Percentiles rank a stretch among this genome's conserved stretches.
These are phyloP conservation scores for Archaeoteleia sp. DNA, from an alignment of 2,888 invertebrate species.

Conservation along the genomic window DNA sequence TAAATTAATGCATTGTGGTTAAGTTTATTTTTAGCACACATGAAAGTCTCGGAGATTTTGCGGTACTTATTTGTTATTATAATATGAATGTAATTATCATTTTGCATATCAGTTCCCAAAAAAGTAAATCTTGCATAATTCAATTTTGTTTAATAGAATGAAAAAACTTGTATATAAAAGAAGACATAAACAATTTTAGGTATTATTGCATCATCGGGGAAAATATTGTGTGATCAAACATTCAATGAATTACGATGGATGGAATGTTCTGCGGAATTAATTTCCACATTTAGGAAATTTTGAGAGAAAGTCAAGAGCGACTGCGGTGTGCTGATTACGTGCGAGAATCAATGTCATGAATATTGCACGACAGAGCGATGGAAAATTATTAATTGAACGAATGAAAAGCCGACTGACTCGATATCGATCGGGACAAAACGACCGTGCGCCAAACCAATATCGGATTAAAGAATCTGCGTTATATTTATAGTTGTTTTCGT, in stretches of 20 bases:
- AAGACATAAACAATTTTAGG: too few species aligned
- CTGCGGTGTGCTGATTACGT: slow-evolving; percentile 18
- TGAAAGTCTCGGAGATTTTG: slow-evolving; percentile 8
- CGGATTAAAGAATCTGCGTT: slow-evolving; percentile 34
- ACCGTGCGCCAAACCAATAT: slow-evolving; percentile 25
- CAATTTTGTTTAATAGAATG: too few species aligned
- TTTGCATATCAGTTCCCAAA: too few species aligned
- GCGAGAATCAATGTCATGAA: slow-evolving; percentile 37
- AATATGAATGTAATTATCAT: too few species aligned
- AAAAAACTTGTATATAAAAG: too few species aligned
- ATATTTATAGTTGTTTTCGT: slow-evolving; percentile 39
- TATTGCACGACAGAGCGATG: slow-evolving; percentile 24
- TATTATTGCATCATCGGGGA: too few species aligned
- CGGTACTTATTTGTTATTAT: too few species aligned
- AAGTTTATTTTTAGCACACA: slow-evolving; percentile 21
- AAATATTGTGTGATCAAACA: too few species aligned
- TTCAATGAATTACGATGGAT: slow-evolving; percentile 5
- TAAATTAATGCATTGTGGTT: slow-evolving; percentile 42
- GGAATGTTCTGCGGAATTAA: slow-evolving; percentile 2
- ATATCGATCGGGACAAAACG: slow-evolving; percentile 37
- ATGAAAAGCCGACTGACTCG: slow-evolving; percentile 33
- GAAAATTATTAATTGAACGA: slow-evolving; percentile 47
- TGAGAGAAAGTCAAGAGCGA: slow-evolving; percentile 28
- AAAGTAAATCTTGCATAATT: too few species aligned
- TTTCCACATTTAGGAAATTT: slow-evolving; percentile 10